Conservation (phyloP, 2,888 invertebrate species). For the Omphaloscelis lunosa region DNA sequence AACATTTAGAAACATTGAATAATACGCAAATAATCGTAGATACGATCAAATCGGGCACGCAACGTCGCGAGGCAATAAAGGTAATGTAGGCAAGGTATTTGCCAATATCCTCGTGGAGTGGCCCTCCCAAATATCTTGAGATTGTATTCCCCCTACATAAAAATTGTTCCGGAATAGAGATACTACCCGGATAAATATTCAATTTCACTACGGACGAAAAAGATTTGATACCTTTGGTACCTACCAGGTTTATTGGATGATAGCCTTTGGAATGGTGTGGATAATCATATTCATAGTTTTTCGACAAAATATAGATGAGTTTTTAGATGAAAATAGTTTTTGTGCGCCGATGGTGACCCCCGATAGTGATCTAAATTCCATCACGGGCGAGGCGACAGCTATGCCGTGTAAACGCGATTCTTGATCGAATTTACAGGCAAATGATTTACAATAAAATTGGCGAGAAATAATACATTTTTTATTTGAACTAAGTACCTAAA, state of each 20-base stretch:
- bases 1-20: constrained; percentile 84
- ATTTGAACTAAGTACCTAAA: background rate
- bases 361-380: constrained; percentile 72
- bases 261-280: constrained; percentile 89
- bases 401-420: constrained; percentile 38
- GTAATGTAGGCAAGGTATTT: constrained; percentile 90
- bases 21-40: constrained; percentile 85
- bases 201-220: constrained; percentile 90
- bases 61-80: constrained; percentile 89
- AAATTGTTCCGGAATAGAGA: constrained; percentile 91
- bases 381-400: constrained; percentile 64
- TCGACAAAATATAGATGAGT: constrained; percentile 81
- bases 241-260: constrained; percentile 89
- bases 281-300: constrained; percentile 90
- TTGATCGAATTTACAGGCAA: constrained; percentile 51
- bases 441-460: constrained; percentile 31
- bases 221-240: constrained; percentile 90
- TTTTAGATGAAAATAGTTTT: constrained; percentile 80
- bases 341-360: constrained; percentile 72
- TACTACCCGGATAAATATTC: constrained; percentile 91
- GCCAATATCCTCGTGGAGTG: constrained; percentile 89
- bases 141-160: constrained; percentile 90
- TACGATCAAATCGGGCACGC: constrained; percentile 85
- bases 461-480: background rate
- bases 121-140: constrained; percentile 90